Evolutionary conservation across 2,888 invertebrate genomes (phyloP), one percentile per base, ranked within the genome.

Genomic region (Smittia aterrima): DNA sequence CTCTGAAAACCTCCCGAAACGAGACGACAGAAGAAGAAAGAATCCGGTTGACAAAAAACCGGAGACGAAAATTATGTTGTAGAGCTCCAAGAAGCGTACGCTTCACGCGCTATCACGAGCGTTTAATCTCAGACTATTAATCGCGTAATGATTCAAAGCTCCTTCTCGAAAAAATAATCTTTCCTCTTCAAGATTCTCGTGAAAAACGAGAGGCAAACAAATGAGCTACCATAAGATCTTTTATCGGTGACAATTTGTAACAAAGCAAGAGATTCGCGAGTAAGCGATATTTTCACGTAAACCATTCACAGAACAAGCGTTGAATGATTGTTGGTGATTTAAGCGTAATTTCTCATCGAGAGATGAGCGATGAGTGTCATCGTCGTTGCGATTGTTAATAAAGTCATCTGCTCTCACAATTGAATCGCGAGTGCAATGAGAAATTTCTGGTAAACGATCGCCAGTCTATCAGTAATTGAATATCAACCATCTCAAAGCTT

Each of bases 221-320:
- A 71, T 71, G 27, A 27, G 25, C 41, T 16, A 25, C 24, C 22
- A 27, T 71, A 53, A 71, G 70, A 47, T 54, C 47, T 27, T 54
- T 71, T 54, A 71, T 54, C 25, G 70, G 54, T 71, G 70, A 71
- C 70, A 71, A 71, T 71, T 71, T 71, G 70, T 71, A 71, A 54
- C 70, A 54, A 68, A 68, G 41, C 58, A 58, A 58, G 27, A 71
- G 54, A 71, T 54, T 54, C 27, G 32, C 54, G 47, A 54, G 54
- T 25, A 53, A 25, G 27, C 54, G 70, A 71, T 27, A 54, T 71
- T 53, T 54, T 7, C 54, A 24, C 11, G 38, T 38, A 38, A 71
- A 53, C 6, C 54, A 24, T 24, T 66, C 54, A 53, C 47, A 41
- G 47, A 25, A 66, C 13, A 11, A 20, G 16, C 3, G 54, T n/a